Evolutionary conservation across 2,888 invertebrate species (phyloP), one percentile per base, ranked within the genome.

Genomic region (Scelioninae gen. 1): DNA sequence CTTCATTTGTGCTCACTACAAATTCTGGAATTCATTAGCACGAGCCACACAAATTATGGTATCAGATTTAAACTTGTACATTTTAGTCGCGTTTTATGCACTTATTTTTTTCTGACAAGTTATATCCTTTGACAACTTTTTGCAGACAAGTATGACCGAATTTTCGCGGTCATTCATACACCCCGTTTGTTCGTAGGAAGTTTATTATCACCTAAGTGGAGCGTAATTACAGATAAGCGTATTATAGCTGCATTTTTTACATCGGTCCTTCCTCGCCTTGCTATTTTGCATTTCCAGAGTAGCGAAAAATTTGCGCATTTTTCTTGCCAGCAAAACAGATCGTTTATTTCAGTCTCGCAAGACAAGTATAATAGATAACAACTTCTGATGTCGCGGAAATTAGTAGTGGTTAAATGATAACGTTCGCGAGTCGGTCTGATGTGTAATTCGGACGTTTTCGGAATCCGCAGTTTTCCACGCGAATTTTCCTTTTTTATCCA

Each of bases 371-470:
- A 74, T 75, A 75, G 81, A 81, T 81, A 81, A 81, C 75, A 80
- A 72, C 75, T 63, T 60, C 58, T 81, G 51, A 69, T 76, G 71
- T 65, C 69, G 65, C 66, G 71, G 76, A 82, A 82, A 82, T 76
- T 76, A 82, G 82, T 69, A 47, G 45, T 53, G 45, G 65, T 76
- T 82, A 58, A 82, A 82, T 76, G 71, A 82, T 76, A 82, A 76
- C 82, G 69, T 81, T 75, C 65, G 53, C 34, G 65, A 75, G 55
- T 71, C 71, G 10, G 11, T 16, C 63, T 63, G 69, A 75, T 56
- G 47, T 79, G 55, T 66, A 74, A 74, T 79, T 79, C 79, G 47
- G 47, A 76, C 5, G 38, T 40, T 58, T 68, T 38, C 15, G 47
- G 71, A 62, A 23, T 69, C 58, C 10, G 38, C 15, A 34, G 6